Base-by-base conservation (phyloP, 2,797 vertebrate species). In the Eremophila alpestris region DNA sequence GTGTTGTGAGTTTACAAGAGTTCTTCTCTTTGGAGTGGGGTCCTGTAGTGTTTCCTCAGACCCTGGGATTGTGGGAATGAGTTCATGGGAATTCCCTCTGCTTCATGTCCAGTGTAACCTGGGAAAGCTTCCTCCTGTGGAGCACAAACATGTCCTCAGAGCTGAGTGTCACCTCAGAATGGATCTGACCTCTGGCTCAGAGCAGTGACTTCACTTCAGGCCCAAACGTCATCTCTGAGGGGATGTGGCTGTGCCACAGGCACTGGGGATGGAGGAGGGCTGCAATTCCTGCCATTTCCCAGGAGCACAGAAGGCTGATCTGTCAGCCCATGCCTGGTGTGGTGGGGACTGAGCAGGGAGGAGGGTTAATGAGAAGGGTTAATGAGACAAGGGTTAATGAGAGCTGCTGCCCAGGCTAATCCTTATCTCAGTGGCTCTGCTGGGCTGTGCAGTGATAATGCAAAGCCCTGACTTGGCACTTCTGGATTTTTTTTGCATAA, bases 391-490 rank as follows among this genome's bases (percentile, higher is more conserved):
- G 86, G 73, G 38, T 45, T 84, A 59, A 76, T 76, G 45, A 45
- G 52, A 19, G 77, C 43, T 40, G 63, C 76, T 94, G 92, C 40
- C 79, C 75, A 83, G 88, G n/a, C 64, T 87, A 11, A 43, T 81
- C 87, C 92, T 77, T 60, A 69, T 51, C 60, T 11, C 55, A 69
- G 84, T 38, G 46, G 32, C 94, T 89, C 84, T 45, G 64, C 34
- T 85, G 93, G 49, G 68, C 81, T 85, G 81, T 63, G 92, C 76
- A 80, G 30, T 51, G 91, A 32, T 87, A 81, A 83, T 73, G 79
- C 87, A 93, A 67, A 94, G 79, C 85, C 87, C 94, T 95, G 93
- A 93, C 82, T 77, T 76, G 79, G 91, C 79, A 89, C 62, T 83
- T 91, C 89, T 92, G 41, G 22, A 9, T 59, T 43, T 81, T 43